Evolutionary conservation across 2,888 invertebrate genomes (phyloP), one percentile per base, ranked within the genome.

Genomic region (Apamea crenata): DNA sequence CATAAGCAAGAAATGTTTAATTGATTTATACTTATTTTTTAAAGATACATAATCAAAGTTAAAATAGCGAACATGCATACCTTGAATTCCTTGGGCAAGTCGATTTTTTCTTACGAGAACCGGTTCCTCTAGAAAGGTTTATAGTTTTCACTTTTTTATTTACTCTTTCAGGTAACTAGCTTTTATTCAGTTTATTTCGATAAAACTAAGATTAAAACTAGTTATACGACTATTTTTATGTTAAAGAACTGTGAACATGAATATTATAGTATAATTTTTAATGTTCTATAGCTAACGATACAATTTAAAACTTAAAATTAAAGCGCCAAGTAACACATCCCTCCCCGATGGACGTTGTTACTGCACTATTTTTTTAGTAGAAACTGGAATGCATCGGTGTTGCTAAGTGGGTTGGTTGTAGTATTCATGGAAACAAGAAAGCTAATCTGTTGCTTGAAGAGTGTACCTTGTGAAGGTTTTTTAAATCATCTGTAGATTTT

Each of bases 331-430:
- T 85, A 89, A 89, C 88, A 90, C 92, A 89, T 87, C 92, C 92
- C 81, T 65, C 86, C 78, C 68, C 80, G 56, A 76, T 78, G 89
- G 91, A 92, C 84, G 89, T 86, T 78, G 89, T 88, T 79, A 89
- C 88, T 90, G 91, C 92, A 93, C 93, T 93, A 87, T 82, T 90
- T 90, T 88, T 88, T 89, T 88, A 78, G 77, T 78, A 80, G 81
- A 40, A 76, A 74, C 69, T 59, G 21, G 29, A 74, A 81, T 68
- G 61, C 68, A 82, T 7, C 21, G 63, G 76, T 85, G 86, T 84
- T 81, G 87, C 76, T 81, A 69, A 69, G 44, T 77, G 63, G 10
- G 1, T 56, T 4, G 5, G 2, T 63, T 74, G 59, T 61, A 6
- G n/a, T 74, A 18, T 36, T 74, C 47, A 63, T 50, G 32, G 32